Evolutionary conservation across 1,140 invertebrate species (phyloP).

Genomic region (Bombyx mori): DNA sequence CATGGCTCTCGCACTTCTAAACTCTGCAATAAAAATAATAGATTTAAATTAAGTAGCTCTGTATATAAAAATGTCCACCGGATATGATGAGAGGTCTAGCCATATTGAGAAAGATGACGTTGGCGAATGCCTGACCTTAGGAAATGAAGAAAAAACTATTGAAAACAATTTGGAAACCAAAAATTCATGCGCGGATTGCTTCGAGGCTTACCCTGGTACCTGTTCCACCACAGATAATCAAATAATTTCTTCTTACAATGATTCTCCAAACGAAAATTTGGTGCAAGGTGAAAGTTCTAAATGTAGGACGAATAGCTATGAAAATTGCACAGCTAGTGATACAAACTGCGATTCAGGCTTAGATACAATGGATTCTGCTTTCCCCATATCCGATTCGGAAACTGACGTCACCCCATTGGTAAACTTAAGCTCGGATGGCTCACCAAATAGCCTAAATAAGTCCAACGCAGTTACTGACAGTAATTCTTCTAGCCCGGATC

Average conservation of each 20-base stretch:
- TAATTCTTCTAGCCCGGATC: conserved; percentile 9
- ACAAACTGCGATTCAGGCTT: conserved; percentile 39
- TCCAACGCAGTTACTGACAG: conserved; percentile 7
- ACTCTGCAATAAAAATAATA: conserved; percentile 18
- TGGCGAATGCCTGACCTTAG: conserved; percentile 12
- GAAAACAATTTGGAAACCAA: background rate
- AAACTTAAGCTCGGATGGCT: background rate
- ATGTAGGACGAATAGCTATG: conserved; percentile 3
- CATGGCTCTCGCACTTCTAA: conserved; percentile 30
- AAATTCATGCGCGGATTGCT: conserved; percentile 40
- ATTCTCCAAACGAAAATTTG: too few relatives aligned
- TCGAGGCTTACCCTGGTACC: background rate
- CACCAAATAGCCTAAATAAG: conserved; percentile 1
- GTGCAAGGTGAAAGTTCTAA: background rate
- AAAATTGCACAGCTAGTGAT: conserved; percentile 28
- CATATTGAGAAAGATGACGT: conserved; percentile 45
- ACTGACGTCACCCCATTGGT: conserved; percentile 20
- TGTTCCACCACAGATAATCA: background rate
- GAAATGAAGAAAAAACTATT: conserved; percentile 30
- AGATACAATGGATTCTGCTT: conserved; percentile 28
- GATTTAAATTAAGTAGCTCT: conserved; percentile 17
- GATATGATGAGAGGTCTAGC: conserved; percentile 16
- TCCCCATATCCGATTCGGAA: conserved; percentile 26
- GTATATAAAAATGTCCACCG: conserved; percentile 36
- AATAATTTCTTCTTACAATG: too few relatives aligned